phyloP scores from a whole-genome alignment of 2,113 vertebrate genomes.

The Limnothrissa miodon region DNA sequence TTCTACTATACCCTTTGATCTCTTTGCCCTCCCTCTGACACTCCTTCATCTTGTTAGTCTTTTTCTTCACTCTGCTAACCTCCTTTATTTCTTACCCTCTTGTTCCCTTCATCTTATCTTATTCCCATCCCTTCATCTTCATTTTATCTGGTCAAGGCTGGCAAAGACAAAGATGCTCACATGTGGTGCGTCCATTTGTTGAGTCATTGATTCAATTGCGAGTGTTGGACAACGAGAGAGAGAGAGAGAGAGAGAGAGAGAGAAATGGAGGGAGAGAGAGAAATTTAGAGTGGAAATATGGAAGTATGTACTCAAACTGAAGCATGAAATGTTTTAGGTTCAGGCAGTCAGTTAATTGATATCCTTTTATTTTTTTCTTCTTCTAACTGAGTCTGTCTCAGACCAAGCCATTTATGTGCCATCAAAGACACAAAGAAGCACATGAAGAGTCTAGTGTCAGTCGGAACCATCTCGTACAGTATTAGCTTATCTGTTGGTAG shows the following conservation, averaged over 20 bases:
- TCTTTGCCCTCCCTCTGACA: neutral
- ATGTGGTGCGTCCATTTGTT: slow-evolving; percentile 38
- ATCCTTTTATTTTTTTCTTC: slow-evolving; percentile 9
- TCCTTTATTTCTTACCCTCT: neutral
- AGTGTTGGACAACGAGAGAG: slow-evolving; percentile 32
- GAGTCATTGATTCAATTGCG: too few relatives aligned
- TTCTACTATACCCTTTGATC: too few relatives aligned
- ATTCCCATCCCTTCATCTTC: too few relatives aligned
- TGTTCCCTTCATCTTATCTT: slow-evolving; percentile 25
- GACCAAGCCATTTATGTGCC: neutral
- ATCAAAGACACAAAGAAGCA: too few relatives aligned
- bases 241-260: slow-evolving; percentile 45
- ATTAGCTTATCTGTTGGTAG: too few relatives aligned
- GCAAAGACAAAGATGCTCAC: slow-evolving; percentile 43
- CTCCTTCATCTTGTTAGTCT: neutral
- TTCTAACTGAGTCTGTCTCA: too few relatives aligned
- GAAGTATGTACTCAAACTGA: neutral
- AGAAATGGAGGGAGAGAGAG: slow-evolving; percentile 22
- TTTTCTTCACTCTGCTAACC: neutral
- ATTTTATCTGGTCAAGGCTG: slow-evolving; percentile 54
- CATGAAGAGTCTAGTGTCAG: too few relatives aligned
- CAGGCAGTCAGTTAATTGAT: slow-evolving; percentile 26
- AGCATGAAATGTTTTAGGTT: slow-evolving; percentile 33
- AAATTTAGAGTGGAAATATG: slow-evolving; percentile 17
- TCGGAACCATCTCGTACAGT: too few relatives aligned